phyloP scores from a whole-genome alignment of 2,888 invertebrate species.

The Pseudoips prasinana region DNA sequence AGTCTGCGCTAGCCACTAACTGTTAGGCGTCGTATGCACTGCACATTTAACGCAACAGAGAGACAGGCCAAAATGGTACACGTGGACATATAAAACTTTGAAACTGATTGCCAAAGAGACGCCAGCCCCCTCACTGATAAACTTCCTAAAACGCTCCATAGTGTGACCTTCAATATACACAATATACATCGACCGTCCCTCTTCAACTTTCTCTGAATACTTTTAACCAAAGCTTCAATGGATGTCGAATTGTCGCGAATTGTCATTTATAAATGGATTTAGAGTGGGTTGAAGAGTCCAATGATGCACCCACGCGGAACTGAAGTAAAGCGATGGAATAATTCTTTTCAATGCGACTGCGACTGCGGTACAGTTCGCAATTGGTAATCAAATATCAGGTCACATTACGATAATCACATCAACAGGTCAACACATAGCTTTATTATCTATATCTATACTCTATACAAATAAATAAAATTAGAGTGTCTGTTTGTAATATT shows the following conservation, averaged over 20 bases:
- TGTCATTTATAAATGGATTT: constrained; percentile 1
- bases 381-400: no score
- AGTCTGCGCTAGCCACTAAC: constrained; percentile 24
- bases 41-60: constrained; percentile 32
- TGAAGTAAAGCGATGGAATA: constrained; percentile 41
- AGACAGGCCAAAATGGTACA: constrained; percentile 42
- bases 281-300: constrained; percentile 36
- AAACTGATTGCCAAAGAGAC: constrained; percentile 50
- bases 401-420: no score
- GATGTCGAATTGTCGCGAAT: constrained; percentile 3
- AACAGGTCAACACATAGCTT: no score
- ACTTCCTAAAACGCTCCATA: constrained; percentile 28
- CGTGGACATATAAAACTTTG: constrained; percentile 54
- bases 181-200: constrained; percentile 9
- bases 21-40: constrained; percentile 26
- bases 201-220: not conserved
- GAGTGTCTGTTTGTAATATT: no score
- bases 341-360: constrained; percentile 35
- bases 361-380: no score
- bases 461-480: no score
- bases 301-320: constrained; percentile 53
- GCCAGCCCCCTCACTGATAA: constrained; percentile 29
- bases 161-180: constrained; percentile 5
- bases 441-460: no score
- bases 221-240: constrained; percentile 13